Percentiles rank a stretch among this genome's conserved stretches.
phyloP scores from a whole-genome alignment of 2,888 invertebrate species.

The Tinea trinotella region DNA sequence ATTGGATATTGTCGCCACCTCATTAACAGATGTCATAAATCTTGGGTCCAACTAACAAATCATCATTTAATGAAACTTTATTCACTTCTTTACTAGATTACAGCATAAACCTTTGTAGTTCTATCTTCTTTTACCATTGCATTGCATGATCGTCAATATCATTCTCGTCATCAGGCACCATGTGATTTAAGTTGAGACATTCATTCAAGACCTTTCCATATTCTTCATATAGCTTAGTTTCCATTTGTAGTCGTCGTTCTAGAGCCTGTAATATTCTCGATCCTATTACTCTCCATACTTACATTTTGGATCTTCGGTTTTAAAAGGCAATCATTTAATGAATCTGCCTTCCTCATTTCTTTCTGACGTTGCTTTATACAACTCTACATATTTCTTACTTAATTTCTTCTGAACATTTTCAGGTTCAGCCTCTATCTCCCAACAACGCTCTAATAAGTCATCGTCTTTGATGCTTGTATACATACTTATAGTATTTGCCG shows the following conservation, averaged over 20 bases:
- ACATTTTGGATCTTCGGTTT: conserved; percentile 22
- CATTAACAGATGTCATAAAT: conserved; percentile 25
- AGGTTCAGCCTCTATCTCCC: conserved; percentile 25
- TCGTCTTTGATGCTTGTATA: conserved; percentile 24
- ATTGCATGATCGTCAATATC: conserved; percentile 14
- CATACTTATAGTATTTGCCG: conserved; percentile 16
- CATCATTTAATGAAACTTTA: conserved; percentile 20
- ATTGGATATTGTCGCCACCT: conserved; percentile 26
- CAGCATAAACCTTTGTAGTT: conserved; percentile 19
- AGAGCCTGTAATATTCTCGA: conserved; percentile 21
- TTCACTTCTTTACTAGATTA: conserved; percentile 20
- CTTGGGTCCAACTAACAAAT: conserved; percentile 20
- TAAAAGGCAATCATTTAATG: conserved; percentile 23
- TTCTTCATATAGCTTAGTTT: conserved; percentile 22
- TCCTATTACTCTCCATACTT: conserved; percentile 24
- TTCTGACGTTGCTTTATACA: conserved; percentile 23
- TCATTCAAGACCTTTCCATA: conserved; percentile 23
- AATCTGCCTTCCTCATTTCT: conserved; percentile 23
- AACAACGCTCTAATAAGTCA: conserved; percentile 24
- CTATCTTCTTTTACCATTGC: conserved; percentile 17
- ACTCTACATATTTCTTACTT: conserved; percentile 22
- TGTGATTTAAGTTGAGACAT: conserved; percentile 22
- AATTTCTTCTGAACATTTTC: conserved; percentile 21
- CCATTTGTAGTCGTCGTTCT: conserved; percentile 23
- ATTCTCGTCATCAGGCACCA: conserved; percentile 12